Percentiles rank a stretch among this genome's conserved stretches.
phyloP scores from a whole-genome alignment of 2,797 vertebrate genomes.

The Lophius americanus region DNA sequence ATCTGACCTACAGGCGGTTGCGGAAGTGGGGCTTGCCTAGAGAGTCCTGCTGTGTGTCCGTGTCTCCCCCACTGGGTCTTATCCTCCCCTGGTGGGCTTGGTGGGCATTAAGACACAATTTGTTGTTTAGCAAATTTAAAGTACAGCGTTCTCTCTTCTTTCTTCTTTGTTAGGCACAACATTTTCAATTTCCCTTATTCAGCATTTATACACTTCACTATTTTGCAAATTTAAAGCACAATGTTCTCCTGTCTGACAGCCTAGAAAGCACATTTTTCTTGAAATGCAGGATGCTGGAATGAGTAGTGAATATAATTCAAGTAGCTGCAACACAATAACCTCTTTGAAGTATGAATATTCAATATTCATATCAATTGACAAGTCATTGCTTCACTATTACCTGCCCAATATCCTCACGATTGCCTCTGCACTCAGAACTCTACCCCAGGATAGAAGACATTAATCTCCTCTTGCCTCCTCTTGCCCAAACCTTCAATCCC shows the following conservation, averaged over 20 bases:
- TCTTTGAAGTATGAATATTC: slow-evolving; percentile 19
- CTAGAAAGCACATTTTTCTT: neutral
- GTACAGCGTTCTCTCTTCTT: no score
- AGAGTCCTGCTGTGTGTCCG: no score
- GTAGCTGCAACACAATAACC: slow-evolving; percentile 26
- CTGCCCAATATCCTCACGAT: neutral
- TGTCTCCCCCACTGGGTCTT: no score
- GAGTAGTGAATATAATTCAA: slow-evolving; percentile 17
- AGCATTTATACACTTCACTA: neutral
- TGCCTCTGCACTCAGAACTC: slow-evolving; percentile 4
- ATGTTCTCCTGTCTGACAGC: slow-evolving; percentile 1
- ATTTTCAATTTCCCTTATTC: slow-evolving; percentile 13
- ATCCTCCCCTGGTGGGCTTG: no score
- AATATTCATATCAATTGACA: slow-evolving; percentile 3
- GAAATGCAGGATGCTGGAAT: slow-evolving; percentile 15
- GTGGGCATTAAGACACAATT: no score
- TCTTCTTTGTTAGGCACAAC: neutral
- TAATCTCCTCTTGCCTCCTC: slow-evolving; percentile 8
- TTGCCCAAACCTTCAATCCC: neutral
- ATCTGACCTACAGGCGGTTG: no score
- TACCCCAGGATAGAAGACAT: slow-evolving; percentile 22
- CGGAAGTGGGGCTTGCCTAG: no score
- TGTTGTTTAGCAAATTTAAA: no score
- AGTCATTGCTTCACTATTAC: neutral
- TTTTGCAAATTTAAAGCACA: neutral